Evolutionary conservation across 2,797 vertebrate genomes (phyloP).

Genomic region (Brachyalestes nurse): DNA sequence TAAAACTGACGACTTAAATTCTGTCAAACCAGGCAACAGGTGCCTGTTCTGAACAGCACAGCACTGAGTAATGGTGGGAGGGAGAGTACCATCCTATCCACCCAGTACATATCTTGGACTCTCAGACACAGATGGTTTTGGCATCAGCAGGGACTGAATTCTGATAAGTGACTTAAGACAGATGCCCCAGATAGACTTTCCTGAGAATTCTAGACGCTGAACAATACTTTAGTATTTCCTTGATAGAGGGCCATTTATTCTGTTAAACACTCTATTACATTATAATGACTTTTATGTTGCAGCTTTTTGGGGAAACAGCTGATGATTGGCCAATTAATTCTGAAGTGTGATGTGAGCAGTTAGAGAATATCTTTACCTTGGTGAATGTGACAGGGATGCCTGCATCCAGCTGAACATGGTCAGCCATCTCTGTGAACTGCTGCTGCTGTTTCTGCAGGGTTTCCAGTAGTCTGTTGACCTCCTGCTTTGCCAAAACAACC

Average conservation of each 20-base stretch:
- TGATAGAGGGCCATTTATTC: not conserved
- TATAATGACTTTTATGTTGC: not conserved
- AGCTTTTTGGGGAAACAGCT: not conserved
- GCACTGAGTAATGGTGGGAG: too few species aligned
- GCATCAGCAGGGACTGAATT: too few species aligned
- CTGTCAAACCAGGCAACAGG: too few species aligned
- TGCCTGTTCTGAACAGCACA: too few species aligned
- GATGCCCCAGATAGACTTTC: too few species aligned
- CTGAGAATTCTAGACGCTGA: not conserved
- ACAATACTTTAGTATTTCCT: not conserved
- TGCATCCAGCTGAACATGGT: constrained; percentile 94
- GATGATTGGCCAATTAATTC: constrained; percentile 38
- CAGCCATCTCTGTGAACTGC: constrained; percentile 96
- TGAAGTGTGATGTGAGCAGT: not conserved
- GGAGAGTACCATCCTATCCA: too few species aligned
- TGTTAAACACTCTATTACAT: not conserved
- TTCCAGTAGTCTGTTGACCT: constrained; percentile 93
- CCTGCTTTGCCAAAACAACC: constrained; percentile 95
- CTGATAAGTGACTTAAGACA: too few species aligned
- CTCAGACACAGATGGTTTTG: too few species aligned
- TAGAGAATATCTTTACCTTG: constrained; percentile 80
- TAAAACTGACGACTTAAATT: too few species aligned
- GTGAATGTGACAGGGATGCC: constrained; percentile 99
- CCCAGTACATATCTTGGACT: too few species aligned
- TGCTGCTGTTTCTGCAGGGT: constrained; percentile 98